These are phyloP conservation scores for Channallabes apus DNA, from an alignment of 2,797 vertebrate genomes.

Conservation along the genomic window DNA sequence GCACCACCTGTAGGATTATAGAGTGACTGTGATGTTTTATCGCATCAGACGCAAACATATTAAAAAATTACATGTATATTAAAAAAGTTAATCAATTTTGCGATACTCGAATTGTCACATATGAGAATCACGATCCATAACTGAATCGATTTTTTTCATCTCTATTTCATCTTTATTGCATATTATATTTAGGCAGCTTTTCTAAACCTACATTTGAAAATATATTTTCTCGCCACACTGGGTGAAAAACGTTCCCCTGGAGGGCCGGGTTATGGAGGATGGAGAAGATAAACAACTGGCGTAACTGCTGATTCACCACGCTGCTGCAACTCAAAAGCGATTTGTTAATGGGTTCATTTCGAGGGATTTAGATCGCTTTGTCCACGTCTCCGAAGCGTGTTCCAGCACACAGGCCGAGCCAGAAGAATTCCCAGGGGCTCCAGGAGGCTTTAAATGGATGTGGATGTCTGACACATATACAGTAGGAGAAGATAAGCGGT, in stretches of 20 bases:
- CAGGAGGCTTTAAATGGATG: not conserved
- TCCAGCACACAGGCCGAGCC: not conserved
- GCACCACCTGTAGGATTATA: no score
- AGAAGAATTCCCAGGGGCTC: constrained; percentile 5
- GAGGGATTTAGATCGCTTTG: not conserved
- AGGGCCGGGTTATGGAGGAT: not conserved
- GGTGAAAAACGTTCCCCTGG: not conserved
- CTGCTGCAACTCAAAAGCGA: not conserved
- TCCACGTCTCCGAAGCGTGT: not conserved
- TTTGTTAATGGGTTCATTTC: not conserved
- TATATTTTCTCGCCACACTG: no score
- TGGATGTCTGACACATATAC: not conserved
- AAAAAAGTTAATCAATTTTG: no score
- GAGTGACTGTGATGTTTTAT: no score
- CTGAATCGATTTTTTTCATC: no score
- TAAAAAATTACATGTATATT: no score
- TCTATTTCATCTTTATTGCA: not conserved
- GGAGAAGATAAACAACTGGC: not conserved
- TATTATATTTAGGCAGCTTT: not conserved
- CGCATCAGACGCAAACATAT: no score
- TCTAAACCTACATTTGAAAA: not conserved
- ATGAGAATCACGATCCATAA: no score
- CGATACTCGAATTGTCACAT: no score
- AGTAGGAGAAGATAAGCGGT: not conserved
- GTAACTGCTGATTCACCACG: constrained; percentile 21